These are phyloP conservation scores for Pimpla rufipes DNA, from an alignment of 2,888 invertebrate species.

Conservation along the genomic window DNA sequence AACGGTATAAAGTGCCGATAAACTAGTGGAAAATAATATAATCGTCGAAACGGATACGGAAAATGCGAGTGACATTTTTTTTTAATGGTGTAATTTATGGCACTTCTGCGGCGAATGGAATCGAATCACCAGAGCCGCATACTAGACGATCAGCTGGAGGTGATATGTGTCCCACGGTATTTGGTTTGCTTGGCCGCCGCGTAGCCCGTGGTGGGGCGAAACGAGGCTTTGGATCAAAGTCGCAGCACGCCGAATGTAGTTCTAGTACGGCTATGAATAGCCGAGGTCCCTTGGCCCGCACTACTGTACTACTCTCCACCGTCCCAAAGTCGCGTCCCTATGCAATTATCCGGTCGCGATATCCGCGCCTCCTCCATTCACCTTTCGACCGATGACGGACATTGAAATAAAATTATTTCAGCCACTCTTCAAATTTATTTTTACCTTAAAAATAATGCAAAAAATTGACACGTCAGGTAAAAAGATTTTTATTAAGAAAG, in stretches of 20 bases:
- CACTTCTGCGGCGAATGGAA: neutral
- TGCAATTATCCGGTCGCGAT: slow-evolving; percentile 59
- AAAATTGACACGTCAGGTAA: too few species aligned
- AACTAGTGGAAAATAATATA: neutral
- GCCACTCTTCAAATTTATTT: too few species aligned
- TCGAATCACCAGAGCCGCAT: too few species aligned
- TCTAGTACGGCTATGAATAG: slow-evolving; percentile 85
- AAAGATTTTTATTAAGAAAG: too few species aligned
- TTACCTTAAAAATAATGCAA: too few species aligned
- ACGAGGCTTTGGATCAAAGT: slow-evolving; percentile 83
- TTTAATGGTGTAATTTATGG: neutral
- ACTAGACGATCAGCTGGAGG: slow-evolving; percentile 47
- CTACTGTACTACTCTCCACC: slow-evolving; percentile 56
- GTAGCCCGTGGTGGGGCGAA: slow-evolving; percentile 66
- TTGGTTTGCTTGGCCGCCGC: slow-evolving; percentile 16
- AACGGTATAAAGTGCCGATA: neutral
- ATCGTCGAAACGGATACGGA: neutral
- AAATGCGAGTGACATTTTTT: too few species aligned
- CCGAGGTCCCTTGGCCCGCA: slow-evolving; percentile 81
- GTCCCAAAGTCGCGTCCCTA: slow-evolving; percentile 58
- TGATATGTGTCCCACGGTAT: slow-evolving; percentile 6
- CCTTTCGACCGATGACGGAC: too few species aligned
- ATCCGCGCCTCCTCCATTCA: slow-evolving; percentile 5
- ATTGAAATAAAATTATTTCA: too few species aligned
- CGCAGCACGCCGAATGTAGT: slow-evolving; percentile 82